phyloP scores from a whole-genome alignment of 2,888 invertebrate genomes.

The Polyommatus icarus region DNA sequence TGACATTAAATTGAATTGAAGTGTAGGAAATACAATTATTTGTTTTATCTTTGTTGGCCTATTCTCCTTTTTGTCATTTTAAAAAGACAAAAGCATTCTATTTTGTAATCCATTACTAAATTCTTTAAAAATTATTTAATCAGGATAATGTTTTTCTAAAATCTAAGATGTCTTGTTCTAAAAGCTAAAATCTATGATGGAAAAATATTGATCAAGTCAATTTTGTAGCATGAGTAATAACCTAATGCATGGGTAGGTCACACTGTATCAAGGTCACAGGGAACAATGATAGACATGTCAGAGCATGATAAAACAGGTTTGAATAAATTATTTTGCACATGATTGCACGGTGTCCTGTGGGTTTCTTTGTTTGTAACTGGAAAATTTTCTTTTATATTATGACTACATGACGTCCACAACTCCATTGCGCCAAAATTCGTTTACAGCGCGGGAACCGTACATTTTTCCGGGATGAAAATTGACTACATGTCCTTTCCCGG shows the following conservation, averaged over 20 bases:
- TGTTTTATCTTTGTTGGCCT: background rate
- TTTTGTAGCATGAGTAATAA: background rate
- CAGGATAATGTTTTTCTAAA: background rate
- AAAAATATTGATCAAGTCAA: background rate
- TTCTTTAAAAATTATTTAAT: background rate
- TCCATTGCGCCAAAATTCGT: background rate
- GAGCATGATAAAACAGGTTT: background rate
- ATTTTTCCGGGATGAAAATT: too few relatives aligned
- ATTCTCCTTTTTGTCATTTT: too few relatives aligned
- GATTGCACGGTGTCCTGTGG: background rate
- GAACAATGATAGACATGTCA: background rate
- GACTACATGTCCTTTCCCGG: too few relatives aligned
- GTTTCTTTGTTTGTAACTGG: background rate
- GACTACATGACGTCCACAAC: background rate
- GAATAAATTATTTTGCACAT: background rate
- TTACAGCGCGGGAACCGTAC: background rate
- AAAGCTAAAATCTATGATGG: background rate
- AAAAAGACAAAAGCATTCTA: background rate
- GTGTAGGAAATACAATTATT: background rate
- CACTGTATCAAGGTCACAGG: background rate
- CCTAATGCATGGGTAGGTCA: constrained; percentile 3
- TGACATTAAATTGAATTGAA: background rate
- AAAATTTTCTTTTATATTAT: background rate
- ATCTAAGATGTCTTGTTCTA: background rate
- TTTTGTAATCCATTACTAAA: background rate